Percentiles rank a stretch among this genome's conserved stretches.
Conservation (phyloP, 2,888 invertebrate species). For the Graphium colonna region DNA sequence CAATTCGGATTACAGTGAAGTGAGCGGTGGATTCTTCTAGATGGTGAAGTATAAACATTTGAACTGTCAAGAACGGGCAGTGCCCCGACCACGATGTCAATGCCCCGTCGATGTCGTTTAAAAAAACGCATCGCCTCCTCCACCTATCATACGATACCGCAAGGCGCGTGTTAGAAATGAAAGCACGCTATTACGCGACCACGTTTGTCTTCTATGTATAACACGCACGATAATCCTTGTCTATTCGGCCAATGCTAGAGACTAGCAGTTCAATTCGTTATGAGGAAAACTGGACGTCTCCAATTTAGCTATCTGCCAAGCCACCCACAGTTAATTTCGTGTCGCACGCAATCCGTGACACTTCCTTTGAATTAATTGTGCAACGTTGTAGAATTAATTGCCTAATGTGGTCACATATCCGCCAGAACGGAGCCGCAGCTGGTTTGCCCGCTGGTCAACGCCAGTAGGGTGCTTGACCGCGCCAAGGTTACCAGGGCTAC, state of each 20-base stretch:
- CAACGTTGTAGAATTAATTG: slow-evolving; percentile 64
- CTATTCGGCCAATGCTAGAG: too few relatives aligned
- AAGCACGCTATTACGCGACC: not conserved
- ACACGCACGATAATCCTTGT: too few relatives aligned
- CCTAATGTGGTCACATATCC: slow-evolving; percentile 56
- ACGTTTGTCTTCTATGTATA: too few relatives aligned
- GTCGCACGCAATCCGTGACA: slow-evolving; percentile 62
- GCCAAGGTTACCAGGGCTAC: slow-evolving; percentile 67
- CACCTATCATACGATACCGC: slow-evolving; percentile 55
- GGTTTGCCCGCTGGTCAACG: slow-evolving; percentile 58
- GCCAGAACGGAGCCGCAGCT: slow-evolving; percentile 55
- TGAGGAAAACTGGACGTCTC: not conserved
- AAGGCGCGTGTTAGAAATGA: slow-evolving; percentile 49
- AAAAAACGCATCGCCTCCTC: slow-evolving; percentile 74
- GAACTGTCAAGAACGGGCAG: slow-evolving; percentile 80
- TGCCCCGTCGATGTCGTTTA: slow-evolving; percentile 73
- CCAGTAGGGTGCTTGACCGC: slow-evolving; percentile 67
- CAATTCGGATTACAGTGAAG: slow-evolving; percentile 41
- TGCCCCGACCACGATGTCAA: slow-evolving; percentile 72
- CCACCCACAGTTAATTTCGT: slow-evolving; percentile 49
- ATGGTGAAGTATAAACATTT: slow-evolving; percentile 73
- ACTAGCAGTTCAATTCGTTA: too few relatives aligned
- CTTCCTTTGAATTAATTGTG: slow-evolving; percentile 70
- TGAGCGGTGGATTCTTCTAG: slow-evolving; percentile 61
- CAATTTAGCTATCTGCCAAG: slow-evolving; percentile 23